A percentile compares a stretch with the other conserved stretches of the same genome.
phyloP scores from a whole-genome alignment of 2,113 vertebrate genomes.

The Labeo rohita region DNA sequence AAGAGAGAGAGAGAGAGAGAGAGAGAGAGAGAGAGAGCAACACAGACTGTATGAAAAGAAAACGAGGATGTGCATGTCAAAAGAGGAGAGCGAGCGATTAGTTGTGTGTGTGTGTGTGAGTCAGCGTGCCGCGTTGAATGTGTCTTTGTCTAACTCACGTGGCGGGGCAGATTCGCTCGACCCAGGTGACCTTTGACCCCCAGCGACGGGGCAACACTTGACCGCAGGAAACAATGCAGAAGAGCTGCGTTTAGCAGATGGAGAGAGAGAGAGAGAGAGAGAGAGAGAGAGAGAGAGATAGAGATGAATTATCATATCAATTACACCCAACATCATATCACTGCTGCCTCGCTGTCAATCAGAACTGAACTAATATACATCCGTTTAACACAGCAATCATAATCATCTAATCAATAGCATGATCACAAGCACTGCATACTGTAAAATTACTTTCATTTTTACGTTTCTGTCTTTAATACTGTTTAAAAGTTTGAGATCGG shows the following conservation, averaged over 20 bases:
- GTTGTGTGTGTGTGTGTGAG: background rate
- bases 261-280: background rate
- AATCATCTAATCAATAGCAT: background rate
- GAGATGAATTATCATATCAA: slow-evolving; percentile 70
- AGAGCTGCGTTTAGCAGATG: slow-evolving; percentile 54
- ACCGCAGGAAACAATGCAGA: slow-evolving; percentile 48
- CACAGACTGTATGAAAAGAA: background rate
- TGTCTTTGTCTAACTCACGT: slow-evolving; percentile 67
- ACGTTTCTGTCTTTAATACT: too few relatives aligned
- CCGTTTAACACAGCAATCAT: background rate
- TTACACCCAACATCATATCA: slow-evolving; percentile 62
- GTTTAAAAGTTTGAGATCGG: too few relatives aligned
- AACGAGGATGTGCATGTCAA: background rate
- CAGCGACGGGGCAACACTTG: background rate
- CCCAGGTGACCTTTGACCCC: slow-evolving; percentile 18
- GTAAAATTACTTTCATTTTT: background rate
- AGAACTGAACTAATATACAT: background rate
- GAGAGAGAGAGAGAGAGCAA: background rate
- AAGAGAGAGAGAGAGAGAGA: slow-evolving; percentile 18
- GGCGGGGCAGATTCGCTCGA: slow-evolving; percentile 65
- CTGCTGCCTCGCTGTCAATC: slow-evolving; percentile 59
- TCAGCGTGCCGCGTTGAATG: slow-evolving; percentile 58
- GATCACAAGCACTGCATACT: background rate
- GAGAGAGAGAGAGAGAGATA: too few relatives aligned
- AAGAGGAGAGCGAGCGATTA: background rate